Conservation (phyloP, 2,888 invertebrate genomes). For the Onchidella celtica region DNA sequence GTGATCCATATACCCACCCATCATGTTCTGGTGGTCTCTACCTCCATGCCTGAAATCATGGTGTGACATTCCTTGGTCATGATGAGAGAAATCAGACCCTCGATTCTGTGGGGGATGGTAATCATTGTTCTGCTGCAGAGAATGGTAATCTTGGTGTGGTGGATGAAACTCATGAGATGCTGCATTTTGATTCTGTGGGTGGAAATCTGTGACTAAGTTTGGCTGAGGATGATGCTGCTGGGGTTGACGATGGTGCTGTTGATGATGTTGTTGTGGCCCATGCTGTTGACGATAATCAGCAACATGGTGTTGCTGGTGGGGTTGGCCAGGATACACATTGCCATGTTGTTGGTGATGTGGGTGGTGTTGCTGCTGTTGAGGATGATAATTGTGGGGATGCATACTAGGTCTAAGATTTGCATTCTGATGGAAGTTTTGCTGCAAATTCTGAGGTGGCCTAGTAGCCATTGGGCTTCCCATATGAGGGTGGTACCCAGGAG, state of each 20-base stretch:
- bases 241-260: slow-evolving; percentile 1
- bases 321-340: slow-evolving; percentile 18
- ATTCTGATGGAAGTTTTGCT: slow-evolving; percentile 32
- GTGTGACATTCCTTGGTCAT: slow-evolving; percentile 43
- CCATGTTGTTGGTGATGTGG: slow-evolving; percentile 24
- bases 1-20: slow-evolving; percentile 44
- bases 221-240: slow-evolving; percentile 18
- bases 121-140: slow-evolving; percentile 39
- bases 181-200: slow-evolving; percentile 26
- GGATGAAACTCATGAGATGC: slow-evolving; percentile 20
- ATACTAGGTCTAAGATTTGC: slow-evolving; percentile 20
- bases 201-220: slow-evolving; percentile 28
- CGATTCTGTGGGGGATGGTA: slow-evolving; percentile 17
- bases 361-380: slow-evolving; percentile 25
- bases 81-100: slow-evolving; percentile 17
- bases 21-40: slow-evolving; percentile 30
- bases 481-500: slow-evolving; percentile 41
- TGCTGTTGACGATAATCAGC: slow-evolving; percentile 42
- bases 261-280: slow-evolving; percentile 3
- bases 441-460: slow-evolving; percentile 42
- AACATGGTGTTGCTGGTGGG: slow-evolving; percentile 24
- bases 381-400: slow-evolving; percentile 43
- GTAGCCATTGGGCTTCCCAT: slow-evolving; percentile 41
- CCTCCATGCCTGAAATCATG: slow-evolving; percentile 41
- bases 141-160: slow-evolving; percentile 42